These are phyloP conservation scores for Dascyllus trimaculatus DNA, from an alignment of 2,113 vertebrate genomes.

Conservation along the genomic window DNA sequence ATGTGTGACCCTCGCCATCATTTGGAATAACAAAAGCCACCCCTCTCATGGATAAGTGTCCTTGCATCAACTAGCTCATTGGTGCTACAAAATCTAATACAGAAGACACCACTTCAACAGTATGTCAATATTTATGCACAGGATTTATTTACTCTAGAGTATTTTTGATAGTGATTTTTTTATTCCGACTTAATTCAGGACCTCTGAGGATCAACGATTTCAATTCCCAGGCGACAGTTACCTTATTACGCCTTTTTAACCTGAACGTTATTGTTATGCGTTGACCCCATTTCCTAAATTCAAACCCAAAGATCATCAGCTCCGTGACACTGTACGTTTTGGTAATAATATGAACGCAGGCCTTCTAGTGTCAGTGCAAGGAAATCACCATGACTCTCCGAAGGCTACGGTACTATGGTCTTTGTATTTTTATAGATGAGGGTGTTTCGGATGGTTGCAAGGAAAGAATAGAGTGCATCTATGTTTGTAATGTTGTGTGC, in stretches of 20 bases:
- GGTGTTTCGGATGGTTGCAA: conserved; percentile 44
- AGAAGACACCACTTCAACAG: conserved; percentile 44
- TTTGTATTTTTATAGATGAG: conserved; percentile 60
- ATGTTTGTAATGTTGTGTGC: conserved; percentile 55
- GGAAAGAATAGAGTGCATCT: conserved; percentile 38
- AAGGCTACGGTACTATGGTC: conserved; percentile 47
- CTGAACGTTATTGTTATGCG: conserved; percentile 7
- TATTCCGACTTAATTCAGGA: conserved; percentile 50
- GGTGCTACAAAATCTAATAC: conserved; percentile 65
- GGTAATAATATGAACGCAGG: conserved; percentile 11
- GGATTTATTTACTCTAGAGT: conserved; percentile 69
- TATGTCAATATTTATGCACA: conserved; percentile 74
- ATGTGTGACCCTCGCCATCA: conserved; percentile 49
- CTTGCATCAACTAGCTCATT: conserved; percentile 72
- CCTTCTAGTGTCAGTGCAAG: neutral
- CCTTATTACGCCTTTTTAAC: conserved; percentile 47
- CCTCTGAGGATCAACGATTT: conserved; percentile 38
- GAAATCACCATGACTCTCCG: conserved; percentile 7
- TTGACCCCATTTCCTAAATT: conserved; percentile 24
- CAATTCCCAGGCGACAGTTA: conserved; percentile 28
- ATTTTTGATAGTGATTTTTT: conserved; percentile 79
- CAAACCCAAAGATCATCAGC: conserved; percentile 51
- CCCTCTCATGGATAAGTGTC: conserved; percentile 72
- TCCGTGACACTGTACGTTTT: conserved; percentile 43
- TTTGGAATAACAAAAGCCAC: conserved; percentile 72